Percentiles rank a stretch among this genome's conserved stretches.
phyloP scores from a whole-genome alignment of 2,888 invertebrate species.

The Drosophila maculinotata region DNA sequence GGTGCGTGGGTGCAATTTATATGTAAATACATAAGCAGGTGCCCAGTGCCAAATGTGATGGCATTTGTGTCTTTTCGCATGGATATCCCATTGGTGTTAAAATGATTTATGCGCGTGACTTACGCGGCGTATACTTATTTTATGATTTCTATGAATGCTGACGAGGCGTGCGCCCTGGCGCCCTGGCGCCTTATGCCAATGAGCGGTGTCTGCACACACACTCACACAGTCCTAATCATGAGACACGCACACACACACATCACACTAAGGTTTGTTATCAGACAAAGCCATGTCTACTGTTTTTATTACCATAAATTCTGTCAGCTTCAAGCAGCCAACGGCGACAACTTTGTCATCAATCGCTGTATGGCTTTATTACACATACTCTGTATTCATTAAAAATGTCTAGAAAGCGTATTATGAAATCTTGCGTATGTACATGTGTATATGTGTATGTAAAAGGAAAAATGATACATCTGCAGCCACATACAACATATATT shows the following conservation, averaged over 20 bases:
- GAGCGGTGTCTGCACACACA: conserved; percentile 50
- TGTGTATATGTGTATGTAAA: no score
- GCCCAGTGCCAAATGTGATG: conserved; percentile 30
- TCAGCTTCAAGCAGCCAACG: conserved; percentile 39
- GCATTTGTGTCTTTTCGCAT: conserved; percentile 21
- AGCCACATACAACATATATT: no score
- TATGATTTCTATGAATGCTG: conserved; percentile 58
- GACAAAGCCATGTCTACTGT: conserved; percentile 55
- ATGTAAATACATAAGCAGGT: conserved; percentile 53
- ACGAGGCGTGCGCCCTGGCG: conserved; percentile 28
- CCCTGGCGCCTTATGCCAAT: conserved; percentile 59
- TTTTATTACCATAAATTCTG: conserved; percentile 77
- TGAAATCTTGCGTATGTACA: no score
- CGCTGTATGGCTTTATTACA: conserved; percentile 31
- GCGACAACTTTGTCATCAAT: conserved; percentile 51
- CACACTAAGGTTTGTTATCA: conserved; percentile 11
- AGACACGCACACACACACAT: conserved; percentile 18
- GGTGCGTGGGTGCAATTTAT: conserved; percentile 14
- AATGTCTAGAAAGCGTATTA: background rate
- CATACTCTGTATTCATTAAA: background rate
- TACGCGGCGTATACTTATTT: conserved; percentile 66
- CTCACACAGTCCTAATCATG: conserved; percentile 61
- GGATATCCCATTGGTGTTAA: conserved; percentile 36
- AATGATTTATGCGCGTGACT: conserved; percentile 68
- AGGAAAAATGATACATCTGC: no score